Percentiles rank a stretch among this genome's conserved stretches.
Conservation (phyloP, 1,140 invertebrate genomes). For the Lysiphlebus fabarum region DNA sequence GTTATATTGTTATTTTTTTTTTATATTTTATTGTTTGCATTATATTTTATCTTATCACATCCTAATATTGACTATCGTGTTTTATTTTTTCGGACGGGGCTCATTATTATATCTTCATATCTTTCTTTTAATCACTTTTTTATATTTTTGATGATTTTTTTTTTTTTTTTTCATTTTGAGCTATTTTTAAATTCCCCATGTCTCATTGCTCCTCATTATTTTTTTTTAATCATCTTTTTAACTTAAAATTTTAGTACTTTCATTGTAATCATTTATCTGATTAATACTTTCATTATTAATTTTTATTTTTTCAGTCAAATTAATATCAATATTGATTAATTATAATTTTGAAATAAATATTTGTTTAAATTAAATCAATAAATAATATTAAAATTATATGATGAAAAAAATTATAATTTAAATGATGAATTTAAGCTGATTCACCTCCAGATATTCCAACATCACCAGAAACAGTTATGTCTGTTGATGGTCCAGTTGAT, state of each 20-base stretch:
- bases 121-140: constrained; percentile 21
- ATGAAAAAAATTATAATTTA: constrained; percentile 12
- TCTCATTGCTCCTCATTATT: constrained; percentile 21
- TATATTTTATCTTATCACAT: constrained; percentile 52
- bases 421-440: constrained; percentile 40
- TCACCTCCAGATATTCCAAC: constrained; percentile 41
- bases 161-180: constrained; percentile 3
- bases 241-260: constrained; percentile 30
- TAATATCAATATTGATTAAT: no score
- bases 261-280: constrained; percentile 10
- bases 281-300: no score
- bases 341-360: no score
- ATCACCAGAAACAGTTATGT: constrained; percentile 32
- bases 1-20: no score
- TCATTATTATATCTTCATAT: constrained; percentile 27
- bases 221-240: constrained; percentile 11
- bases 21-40: constrained; percentile 17
- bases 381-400: constrained; percentile 5
- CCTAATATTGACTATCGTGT: constrained; percentile 56
- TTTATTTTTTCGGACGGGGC: constrained; percentile 43
- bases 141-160: constrained; percentile 12
- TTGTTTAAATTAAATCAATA: no score
- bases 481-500: constrained; percentile 35
- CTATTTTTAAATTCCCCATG: no score
- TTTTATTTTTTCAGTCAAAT: no score